phyloP scores from a whole-genome alignment of 2,888 invertebrate species.

The Chrysolina americana region DNA sequence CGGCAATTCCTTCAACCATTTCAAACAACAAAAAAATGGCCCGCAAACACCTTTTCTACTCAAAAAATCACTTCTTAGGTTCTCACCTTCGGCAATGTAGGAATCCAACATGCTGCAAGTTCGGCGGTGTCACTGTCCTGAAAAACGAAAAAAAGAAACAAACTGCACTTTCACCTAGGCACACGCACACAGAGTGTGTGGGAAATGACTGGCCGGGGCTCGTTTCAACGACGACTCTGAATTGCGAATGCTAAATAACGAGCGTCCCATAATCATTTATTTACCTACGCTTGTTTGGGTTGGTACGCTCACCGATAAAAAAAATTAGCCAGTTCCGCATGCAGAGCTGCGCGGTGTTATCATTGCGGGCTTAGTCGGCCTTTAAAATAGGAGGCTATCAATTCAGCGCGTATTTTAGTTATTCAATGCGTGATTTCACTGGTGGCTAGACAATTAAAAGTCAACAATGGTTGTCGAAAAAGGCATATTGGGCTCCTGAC shows the following conservation, averaged over 20 bases:
- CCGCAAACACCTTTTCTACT: not conserved
- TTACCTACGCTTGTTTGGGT: slow-evolving; percentile 27
- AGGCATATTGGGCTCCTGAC: no score
- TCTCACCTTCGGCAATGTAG: not conserved
- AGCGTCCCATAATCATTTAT: slow-evolving; percentile 23
- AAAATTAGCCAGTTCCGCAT: slow-evolving; percentile 7
- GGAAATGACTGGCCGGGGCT: slow-evolving; percentile 9
- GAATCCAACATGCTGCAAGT: slow-evolving; percentile 7
- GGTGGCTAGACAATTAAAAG: no score
- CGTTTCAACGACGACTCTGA: not conserved
- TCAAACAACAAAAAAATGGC: no score
- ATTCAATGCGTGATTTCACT: no score
- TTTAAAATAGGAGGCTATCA: not conserved
- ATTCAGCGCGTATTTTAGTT: no score
- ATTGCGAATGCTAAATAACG: slow-evolving; percentile 9
- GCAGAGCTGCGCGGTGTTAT: not conserved
- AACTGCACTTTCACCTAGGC: slow-evolving; percentile 16
- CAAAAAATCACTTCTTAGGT: not conserved
- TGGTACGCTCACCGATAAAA: not conserved
- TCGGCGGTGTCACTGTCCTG: not conserved
- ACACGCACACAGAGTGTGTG: slow-evolving; percentile 25
- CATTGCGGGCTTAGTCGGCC: not conserved
- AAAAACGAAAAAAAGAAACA: not conserved
- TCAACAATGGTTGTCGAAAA: no score
- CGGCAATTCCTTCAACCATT: no score